Conservation (phyloP, 2,797 vertebrate genomes). For the Kryptolebias ocellatus region DNA sequence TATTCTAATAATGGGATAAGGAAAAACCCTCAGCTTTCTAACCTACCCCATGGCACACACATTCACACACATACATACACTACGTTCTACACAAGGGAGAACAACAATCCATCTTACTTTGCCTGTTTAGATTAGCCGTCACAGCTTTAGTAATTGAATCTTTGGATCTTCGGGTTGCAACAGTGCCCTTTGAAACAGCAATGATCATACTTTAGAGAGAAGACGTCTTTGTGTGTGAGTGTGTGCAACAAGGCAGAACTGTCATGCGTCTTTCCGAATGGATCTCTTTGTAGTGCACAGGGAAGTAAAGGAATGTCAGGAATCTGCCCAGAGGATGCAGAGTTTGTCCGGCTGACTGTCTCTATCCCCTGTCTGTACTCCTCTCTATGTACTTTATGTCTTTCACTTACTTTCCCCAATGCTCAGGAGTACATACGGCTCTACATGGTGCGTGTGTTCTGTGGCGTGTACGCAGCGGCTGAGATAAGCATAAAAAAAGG, state of each 20-base stretch:
- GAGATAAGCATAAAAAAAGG: conserved; percentile 46
- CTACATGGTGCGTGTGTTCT: conserved; percentile 3
- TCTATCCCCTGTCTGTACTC: conserved; percentile 15
- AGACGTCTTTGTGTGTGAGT: conserved; percentile 26
- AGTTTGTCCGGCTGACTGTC: conserved; percentile 59
- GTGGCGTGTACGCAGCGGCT: conserved; percentile 29
- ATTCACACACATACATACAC: conserved; percentile 16
- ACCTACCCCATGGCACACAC: conserved; percentile 24
- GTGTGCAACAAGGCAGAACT: conserved; percentile 43
- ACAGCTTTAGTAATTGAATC: conserved; percentile 27
- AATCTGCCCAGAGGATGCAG: conserved; percentile 73
- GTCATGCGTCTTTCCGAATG: conserved; percentile 44
- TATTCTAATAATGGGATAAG: conserved; percentile 65
- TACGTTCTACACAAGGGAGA: conserved; percentile 13
- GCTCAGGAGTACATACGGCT: not conserved
- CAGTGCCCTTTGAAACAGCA: conserved; percentile 19
- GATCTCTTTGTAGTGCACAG: conserved; percentile 70
- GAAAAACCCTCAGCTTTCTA: conserved; percentile 51
- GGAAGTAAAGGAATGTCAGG: conserved; percentile 79
- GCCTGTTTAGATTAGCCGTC: conserved; percentile 49
- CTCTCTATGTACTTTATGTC: not conserved
- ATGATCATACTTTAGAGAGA: conserved; percentile 23
- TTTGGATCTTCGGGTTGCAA: conserved; percentile 21
- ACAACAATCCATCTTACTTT: conserved; percentile 40
- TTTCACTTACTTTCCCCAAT: conserved; percentile 2